A percentile compares a stretch with the other conserved stretches of the same genome.
phyloP scores from a whole-genome alignment of 2,888 invertebrate genomes.

The Epistrophe grossulariae region DNA sequence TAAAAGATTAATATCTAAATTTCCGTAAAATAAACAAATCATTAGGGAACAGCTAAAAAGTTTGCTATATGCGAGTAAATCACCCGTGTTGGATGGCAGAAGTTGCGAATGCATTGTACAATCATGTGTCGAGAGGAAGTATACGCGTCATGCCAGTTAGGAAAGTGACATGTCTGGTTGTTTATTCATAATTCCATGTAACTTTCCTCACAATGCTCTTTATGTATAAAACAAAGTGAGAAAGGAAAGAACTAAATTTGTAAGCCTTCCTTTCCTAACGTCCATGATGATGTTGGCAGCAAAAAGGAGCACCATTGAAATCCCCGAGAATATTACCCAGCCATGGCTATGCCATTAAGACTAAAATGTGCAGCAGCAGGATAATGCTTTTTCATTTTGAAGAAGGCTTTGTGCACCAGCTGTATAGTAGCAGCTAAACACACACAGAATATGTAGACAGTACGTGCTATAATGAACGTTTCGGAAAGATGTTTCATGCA shows the following conservation, averaged over 20 bases:
- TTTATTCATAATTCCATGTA: conserved; percentile 31
- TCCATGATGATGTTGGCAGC: background rate
- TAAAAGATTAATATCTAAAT: background rate
- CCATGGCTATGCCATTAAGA: conserved; percentile 16
- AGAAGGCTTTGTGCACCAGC: conserved; percentile 36
- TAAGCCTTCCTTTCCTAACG: conserved; percentile 21
- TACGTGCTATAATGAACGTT: conserved; percentile 40
- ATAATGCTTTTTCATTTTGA: conserved; percentile 31
- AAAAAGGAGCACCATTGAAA: conserved; percentile 25
- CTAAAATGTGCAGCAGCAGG: conserved; percentile 29
- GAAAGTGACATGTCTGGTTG: conserved; percentile 16
- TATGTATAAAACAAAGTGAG: background rate
- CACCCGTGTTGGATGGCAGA: background rate
- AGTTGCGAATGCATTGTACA: background rate
- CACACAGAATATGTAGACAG: background rate
- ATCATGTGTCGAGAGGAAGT: background rate
- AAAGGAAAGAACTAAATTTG: conserved; percentile 7
- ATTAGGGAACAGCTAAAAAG: conserved; percentile 5
- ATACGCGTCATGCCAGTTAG: conserved; percentile 14
- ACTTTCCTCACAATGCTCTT: background rate
- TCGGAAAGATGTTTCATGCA: conserved; percentile 59
- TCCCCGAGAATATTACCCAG: conserved; percentile 20
- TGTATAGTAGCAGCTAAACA: conserved; percentile 13
- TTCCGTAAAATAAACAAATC: conserved; percentile 9
- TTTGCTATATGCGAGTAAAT: conserved; percentile 3